Conservation (phyloP, 2,797 vertebrate genomes). For the Tiaroga cobitis region DNA sequence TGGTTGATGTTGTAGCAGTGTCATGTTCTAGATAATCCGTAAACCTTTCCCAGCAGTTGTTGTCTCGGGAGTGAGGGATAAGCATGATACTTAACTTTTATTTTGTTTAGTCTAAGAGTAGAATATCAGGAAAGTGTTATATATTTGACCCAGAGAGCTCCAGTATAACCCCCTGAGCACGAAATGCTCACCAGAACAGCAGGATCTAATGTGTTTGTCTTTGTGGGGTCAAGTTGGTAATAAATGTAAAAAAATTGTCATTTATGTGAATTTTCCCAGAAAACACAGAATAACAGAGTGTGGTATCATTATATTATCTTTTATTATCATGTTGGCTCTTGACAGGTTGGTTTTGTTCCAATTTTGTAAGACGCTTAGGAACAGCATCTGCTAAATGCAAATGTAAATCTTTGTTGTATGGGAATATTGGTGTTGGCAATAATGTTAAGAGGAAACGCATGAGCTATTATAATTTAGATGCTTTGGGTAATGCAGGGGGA, state of each 20-base stretch:
- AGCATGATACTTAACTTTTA: neutral
- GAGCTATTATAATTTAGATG: neutral
- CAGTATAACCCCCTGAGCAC: neutral
- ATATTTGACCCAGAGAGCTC: neutral
- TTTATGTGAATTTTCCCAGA: neutral
- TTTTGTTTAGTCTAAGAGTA: neutral
- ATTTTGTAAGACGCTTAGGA: neutral
- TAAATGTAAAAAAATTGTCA: neutral
- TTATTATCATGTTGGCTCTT: neutral
- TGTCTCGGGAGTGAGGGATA: neutral
- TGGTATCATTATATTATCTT: neutral
- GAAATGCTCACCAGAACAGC: neutral
- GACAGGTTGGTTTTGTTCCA: neutral
- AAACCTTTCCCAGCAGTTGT: neutral
- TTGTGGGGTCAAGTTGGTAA: neutral
- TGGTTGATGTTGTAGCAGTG: neutral
- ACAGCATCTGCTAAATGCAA: neutral
- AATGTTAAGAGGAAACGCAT: neutral
- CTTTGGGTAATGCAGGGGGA: neutral
- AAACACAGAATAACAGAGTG: neutral
- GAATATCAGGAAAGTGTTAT: neutral
- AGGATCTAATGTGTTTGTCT: neutral
- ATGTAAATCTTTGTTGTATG: neutral
- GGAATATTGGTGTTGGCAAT: neutral
- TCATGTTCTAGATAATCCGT: neutral